phyloP scores from a whole-genome alignment of 2,888 invertebrate species.

The Synanthedon andrenaeformis region DNA sequence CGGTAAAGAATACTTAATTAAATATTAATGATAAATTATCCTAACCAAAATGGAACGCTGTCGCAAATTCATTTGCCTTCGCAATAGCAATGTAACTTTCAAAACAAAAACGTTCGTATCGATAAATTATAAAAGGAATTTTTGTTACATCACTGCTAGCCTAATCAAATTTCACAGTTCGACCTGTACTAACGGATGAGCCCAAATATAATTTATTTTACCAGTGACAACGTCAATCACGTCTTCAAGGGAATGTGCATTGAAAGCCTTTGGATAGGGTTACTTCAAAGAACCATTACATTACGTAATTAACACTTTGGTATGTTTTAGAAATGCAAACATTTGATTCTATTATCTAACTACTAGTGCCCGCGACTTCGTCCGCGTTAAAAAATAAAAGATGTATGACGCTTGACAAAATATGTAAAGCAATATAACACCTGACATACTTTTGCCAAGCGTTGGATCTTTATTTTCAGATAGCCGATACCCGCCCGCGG shows the following conservation, averaged over 20 bases:
- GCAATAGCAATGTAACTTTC: conserved; percentile 5
- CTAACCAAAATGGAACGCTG: conserved; percentile 3
- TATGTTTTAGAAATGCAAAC: too few species aligned
- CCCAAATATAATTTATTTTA: conserved; percentile 30
- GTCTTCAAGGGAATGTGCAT: conserved; percentile 23
- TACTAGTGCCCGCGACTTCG: too few species aligned
- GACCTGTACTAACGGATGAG: conserved; percentile 25
- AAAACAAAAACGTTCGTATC: neutral
- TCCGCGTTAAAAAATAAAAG: too few species aligned
- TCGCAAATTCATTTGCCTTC: conserved; percentile 12
- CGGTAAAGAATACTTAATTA: neutral
- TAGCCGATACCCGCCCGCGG: too few species aligned
- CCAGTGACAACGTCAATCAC: conserved; percentile 40
- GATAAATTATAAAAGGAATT: conserved; percentile 13
- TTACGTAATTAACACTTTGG: conserved; percentile 11
- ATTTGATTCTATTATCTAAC: too few species aligned
- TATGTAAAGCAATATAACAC: too few species aligned
- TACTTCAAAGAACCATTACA: conserved; percentile 28
- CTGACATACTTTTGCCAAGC: too few species aligned
- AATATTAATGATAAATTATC: neutral
- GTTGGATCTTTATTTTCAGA: too few species aligned
- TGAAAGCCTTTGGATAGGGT: conserved; percentile 24
- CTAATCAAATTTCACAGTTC: conserved; percentile 42
- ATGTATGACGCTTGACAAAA: too few species aligned
- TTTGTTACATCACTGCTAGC: conserved; percentile 28